Evolutionary conservation across 2,113 vertebrate genomes (phyloP), one percentile per base, ranked within the genome.

Genomic region (Rhinoptilus africanus): DNA sequence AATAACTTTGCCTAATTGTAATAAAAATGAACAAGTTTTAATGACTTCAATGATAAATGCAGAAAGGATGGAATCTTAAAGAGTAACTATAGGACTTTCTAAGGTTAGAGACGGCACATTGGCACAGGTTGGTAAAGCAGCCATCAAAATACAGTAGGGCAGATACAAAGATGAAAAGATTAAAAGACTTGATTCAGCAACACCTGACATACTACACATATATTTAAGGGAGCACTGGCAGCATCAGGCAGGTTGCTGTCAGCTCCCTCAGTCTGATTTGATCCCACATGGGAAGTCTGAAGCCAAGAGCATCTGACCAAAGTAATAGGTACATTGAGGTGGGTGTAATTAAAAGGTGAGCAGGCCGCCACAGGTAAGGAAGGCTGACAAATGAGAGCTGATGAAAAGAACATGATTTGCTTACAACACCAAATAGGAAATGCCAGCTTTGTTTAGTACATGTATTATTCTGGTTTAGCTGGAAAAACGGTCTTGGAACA

Each of bases 401-500:
- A 83, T 92, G 59, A 86, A 92, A 91, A 56, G 21, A 64, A 47
- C 17, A 24, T 15, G 3, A 78, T 60, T 85, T 37, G 37, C 39
- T 90, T 88, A 26, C 63, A 71, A 18, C 27, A 54, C 18, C 68
- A 71, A 35, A 66, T 28, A 88, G 64, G 71, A 86, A 96, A 67
- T 39, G 77, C 20, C 41, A 74, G n/a, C 35, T 84, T 85, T 51
- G 20, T 30, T 79, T 54, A 69, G 50, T 59, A 41, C 19, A 28
- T 28, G 62, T 18, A 30, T 47, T 88, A 54, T 71, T 92, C 94
- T 88, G 89, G 87, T 89, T 93, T 63, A 91, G 59, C 94, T 87
- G 50, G 91, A 95, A 93, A 93, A 96, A 57, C 77, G 76, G 51
- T 53, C 50, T 62, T 79, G 66, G 54, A 92, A 79, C 62, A 82